A percentile compares a stretch with the other conserved stretches of the same genome.
These are phyloP conservation scores for Alexandromys fortis DNA, from an alignment of 2,113 vertebrate genomes.

Conservation along the genomic window DNA sequence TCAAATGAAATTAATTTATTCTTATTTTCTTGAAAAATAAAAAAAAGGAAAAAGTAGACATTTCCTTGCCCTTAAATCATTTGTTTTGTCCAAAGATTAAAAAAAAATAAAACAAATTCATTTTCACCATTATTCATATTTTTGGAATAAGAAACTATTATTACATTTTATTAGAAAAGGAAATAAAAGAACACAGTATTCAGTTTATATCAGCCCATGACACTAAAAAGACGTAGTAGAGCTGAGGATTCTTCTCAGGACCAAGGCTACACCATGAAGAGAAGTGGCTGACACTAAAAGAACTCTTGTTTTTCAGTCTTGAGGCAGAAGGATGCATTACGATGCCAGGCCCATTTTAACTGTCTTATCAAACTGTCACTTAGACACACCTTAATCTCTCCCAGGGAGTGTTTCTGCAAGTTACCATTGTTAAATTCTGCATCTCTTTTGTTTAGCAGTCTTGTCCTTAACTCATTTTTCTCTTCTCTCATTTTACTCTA, in stretches of 20 bases:
- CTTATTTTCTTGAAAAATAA: neutral
- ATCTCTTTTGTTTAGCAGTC: neutral
- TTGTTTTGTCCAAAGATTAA: slow-evolving; percentile 63
- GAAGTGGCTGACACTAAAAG: neutral
- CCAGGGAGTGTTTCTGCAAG: neutral
- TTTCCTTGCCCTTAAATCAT: slow-evolving; percentile 60
- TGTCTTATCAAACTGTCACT: neutral
- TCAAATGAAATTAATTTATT: slow-evolving; percentile 71
- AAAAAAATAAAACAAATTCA: slow-evolving; percentile 59
- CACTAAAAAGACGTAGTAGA: neutral
- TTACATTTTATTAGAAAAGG: slow-evolving; percentile 64
- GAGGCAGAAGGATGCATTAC: neutral
- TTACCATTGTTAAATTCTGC: neutral
- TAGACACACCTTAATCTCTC: neutral
- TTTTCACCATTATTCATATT: slow-evolving; percentile 58
- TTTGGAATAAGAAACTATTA: slow-evolving; percentile 55
- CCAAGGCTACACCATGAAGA: neutral
- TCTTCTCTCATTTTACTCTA: neutral
- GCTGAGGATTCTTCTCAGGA: neutral
- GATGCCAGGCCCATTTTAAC: neutral
- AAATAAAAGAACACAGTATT: slow-evolving; percentile 59
- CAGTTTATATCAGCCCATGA: neutral
- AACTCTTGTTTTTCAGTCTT: neutral
- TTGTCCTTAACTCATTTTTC: neutral
- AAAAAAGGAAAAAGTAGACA: neutral